phyloP scores from a whole-genome alignment of 1,140 invertebrate species.

The Mylabris phalerata region DNA sequence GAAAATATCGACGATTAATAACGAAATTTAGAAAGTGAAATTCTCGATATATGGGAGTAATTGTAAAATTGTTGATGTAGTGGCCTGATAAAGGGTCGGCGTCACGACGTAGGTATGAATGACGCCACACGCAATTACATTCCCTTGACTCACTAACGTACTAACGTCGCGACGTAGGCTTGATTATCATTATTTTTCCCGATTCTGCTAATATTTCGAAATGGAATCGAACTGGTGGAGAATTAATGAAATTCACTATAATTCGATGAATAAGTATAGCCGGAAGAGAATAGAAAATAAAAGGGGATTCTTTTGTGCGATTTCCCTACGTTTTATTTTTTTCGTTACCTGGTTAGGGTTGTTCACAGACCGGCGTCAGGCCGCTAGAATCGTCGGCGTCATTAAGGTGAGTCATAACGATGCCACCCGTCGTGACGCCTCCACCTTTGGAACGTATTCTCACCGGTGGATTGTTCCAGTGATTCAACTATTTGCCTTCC shows the following conservation, averaged over 20 bases:
- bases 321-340: slow-evolving; percentile 4
- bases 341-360: background rate
- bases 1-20: too few species aligned
- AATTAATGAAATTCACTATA: too few species aligned
- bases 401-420: slow-evolving; percentile 14
- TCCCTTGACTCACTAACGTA: slow-evolving; percentile 19
- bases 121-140: slow-evolving; percentile 36
- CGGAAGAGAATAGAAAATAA: background rate
- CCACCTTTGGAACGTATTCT: background rate
- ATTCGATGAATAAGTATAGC: too few species aligned
- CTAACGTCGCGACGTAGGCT: background rate
- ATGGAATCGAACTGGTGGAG: too few species aligned
- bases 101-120: slow-evolving; percentile 29
- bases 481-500: background rate
- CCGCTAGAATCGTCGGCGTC: slow-evolving; percentile 3
- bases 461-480: background rate
- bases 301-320: background rate
- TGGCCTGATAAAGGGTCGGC: slow-evolving; percentile 23
- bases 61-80: slow-evolving; percentile 22
- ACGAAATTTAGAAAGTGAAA: slow-evolving; percentile 5
- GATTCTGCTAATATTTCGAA: too few species aligned
- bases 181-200: too few species aligned
- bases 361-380: slow-evolving; percentile 3
- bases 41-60: slow-evolving; percentile 5
- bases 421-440: slow-evolving; percentile 14